A percentile compares a stretch with the other conserved stretches of the same genome.
Conservation (phyloP, 2,888 invertebrate species). For the Bruchidius siliquastri region DNA sequence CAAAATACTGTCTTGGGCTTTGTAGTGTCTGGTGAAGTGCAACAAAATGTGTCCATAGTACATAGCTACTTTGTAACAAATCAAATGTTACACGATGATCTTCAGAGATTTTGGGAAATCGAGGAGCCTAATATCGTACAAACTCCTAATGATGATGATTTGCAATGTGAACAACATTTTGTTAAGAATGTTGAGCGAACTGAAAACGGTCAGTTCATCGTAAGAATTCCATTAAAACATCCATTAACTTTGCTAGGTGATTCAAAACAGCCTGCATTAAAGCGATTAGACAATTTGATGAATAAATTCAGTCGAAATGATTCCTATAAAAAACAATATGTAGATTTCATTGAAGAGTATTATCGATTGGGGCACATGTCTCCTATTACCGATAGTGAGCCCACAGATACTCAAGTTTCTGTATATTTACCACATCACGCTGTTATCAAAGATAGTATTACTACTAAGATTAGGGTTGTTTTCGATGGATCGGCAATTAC, state of each 20-base stretch:
- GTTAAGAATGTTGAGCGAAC: constrained; percentile 3
- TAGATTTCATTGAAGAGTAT: constrained; percentile 13
- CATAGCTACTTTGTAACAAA: too few relatives aligned
- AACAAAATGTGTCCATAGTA: too few relatives aligned
- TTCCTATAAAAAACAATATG: constrained; percentile 6
- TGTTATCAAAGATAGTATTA: constrained; percentile 17
- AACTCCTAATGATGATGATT: too few relatives aligned
- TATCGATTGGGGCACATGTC: constrained; percentile 14
- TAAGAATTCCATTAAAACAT: constrained; percentile 6
- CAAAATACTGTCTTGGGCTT: too few relatives aligned
- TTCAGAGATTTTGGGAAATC: too few relatives aligned
- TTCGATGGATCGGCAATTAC: constrained; percentile 11
- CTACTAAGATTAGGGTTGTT: constrained; percentile 16
- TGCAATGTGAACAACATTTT: constrained; percentile 4
- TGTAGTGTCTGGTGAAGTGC: too few relatives aligned
- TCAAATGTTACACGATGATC: too few relatives aligned
- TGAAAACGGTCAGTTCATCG: constrained; percentile 10
- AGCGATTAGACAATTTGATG: constrained; percentile 11
- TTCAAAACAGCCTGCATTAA: constrained; percentile 3
- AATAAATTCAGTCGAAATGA: constrained; percentile 9
- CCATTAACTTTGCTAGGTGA: not conserved
- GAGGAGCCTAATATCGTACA: too few relatives aligned
- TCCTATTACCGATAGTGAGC: not conserved
- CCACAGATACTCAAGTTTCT: too few relatives aligned
- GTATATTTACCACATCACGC: constrained; percentile 20